Base-by-base conservation (phyloP, 2,797 vertebrate species). In the Margarornis squamiger region DNA sequence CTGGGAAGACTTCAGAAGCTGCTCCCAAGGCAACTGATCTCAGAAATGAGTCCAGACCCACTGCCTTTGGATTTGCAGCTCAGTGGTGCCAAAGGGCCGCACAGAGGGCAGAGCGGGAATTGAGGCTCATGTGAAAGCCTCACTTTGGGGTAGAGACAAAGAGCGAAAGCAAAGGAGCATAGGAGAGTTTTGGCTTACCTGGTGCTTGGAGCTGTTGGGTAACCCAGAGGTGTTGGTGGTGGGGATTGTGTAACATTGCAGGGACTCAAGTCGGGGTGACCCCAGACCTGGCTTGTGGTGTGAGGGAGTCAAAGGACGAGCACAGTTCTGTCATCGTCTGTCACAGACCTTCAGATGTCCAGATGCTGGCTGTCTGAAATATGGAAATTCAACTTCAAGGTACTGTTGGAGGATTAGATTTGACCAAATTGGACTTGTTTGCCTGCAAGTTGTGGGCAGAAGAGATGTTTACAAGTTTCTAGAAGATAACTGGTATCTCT, bases 81-180 rank as follows among this genome's bases (percentile, higher is more conserved):
- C 39, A 6, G 59, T 52, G 9, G 3, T 1, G 1, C n/a, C 3
- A 0, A 38, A 43, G 0, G 7, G 18, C 26, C 1, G 0, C 6
- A 2, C 5, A 8, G n/a, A 45, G n/a, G 14, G 36, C 13, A 61
- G 22, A 18, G 8, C 46, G 32, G 19, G 17, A 57, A 9, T 24
- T 4, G 5, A 30, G 22, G 21, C 36, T 62, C 2, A 0, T 8
- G 1, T 14, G 48, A 11, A 75, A 71, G 54, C 14, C 4, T 61
- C 54, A 5, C 1, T 0, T 9, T 75, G 26, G 23, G 21, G 4
- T 58, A 14, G 61, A 4, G 5, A 24, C 14, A 27, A 22, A 83
- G 24, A 68, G 11, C 46, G 46, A 78, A 68, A 68, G 26, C 30
- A 16, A 14, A 88, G 51, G n/a, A 2, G 0, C 2, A 0, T 1